These are phyloP conservation scores for Acanthopagrus latus DNA, from an alignment of 2,797 vertebrate species.

Conservation along the genomic window DNA sequence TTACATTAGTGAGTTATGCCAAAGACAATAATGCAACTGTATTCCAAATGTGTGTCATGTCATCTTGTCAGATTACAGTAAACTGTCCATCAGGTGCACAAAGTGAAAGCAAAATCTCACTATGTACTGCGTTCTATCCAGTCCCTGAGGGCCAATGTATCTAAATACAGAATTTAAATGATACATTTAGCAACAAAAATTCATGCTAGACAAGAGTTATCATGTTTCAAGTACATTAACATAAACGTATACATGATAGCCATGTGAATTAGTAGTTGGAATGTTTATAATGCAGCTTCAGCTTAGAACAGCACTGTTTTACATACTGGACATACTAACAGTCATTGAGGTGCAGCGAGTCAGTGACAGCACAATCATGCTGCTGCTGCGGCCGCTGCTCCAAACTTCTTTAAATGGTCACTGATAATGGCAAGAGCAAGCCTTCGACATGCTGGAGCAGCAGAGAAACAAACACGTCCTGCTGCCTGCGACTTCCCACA, in stretches of 20 bases:
- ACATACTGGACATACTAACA: conserved; percentile 5
- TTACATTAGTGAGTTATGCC: not conserved
- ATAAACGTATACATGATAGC: conserved; percentile 4
- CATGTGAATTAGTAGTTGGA: not conserved
- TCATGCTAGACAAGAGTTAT: conserved; percentile 3
- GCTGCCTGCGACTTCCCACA: conserved; percentile 59
- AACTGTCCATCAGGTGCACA: not conserved
- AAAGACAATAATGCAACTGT: not conserved
- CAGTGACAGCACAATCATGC: conserved; percentile 6
- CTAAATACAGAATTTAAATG: not conserved
- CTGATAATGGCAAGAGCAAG: conserved; percentile 27
- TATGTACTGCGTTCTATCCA: conserved; percentile 2
- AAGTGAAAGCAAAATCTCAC: not conserved
- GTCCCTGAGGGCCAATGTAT: not conserved
- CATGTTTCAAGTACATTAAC: conserved; percentile 10
- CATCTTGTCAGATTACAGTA: not conserved
- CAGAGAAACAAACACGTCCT: conserved; percentile 60
- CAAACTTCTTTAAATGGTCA: conserved; percentile 21
- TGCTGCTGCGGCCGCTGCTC: not conserved
- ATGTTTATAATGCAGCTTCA: conserved; percentile 22
- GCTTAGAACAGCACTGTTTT: conserved; percentile 7
- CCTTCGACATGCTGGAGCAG: conserved; percentile 36
- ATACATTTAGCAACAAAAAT: not conserved
- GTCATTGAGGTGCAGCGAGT: not conserved
- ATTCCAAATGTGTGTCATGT: not conserved